phyloP scores from a whole-genome alignment of 2,113 vertebrate species.

The Trichechus manatus region DNA sequence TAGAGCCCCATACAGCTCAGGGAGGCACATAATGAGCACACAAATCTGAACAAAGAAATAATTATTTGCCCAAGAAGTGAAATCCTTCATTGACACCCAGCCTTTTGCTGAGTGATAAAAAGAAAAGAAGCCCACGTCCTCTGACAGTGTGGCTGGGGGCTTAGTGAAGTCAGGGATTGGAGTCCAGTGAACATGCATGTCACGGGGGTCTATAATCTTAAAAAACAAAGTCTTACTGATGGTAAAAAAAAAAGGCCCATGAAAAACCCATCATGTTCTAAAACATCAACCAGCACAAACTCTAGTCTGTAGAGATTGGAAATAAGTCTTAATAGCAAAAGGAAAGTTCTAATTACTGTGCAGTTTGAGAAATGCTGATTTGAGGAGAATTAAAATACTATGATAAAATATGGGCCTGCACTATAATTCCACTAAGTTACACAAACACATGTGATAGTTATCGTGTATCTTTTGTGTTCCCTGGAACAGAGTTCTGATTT shows the following conservation, averaged over 20 bases:
- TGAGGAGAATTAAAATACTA: background rate
- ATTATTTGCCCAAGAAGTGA: background rate
- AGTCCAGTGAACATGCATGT: background rate
- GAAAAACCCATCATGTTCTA: background rate
- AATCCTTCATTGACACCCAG: background rate
- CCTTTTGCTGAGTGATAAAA: background rate
- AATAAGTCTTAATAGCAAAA: background rate
- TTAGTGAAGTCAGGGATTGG: background rate
- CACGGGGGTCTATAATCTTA: background rate
- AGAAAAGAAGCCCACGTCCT: background rate
- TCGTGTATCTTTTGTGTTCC: background rate
- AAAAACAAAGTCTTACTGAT: background rate
- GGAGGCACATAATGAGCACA: background rate
- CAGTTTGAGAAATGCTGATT: background rate
- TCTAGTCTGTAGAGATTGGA: background rate
- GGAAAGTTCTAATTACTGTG: background rate
- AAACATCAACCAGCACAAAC: background rate
- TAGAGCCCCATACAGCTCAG: background rate
- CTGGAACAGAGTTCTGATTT: background rate
- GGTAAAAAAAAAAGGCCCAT: background rate
- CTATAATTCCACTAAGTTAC: background rate
- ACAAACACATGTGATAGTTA: background rate
- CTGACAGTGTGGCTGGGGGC: background rate
- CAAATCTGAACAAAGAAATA: background rate
- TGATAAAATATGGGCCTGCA: background rate